A percentile compares a stretch with the other conserved stretches of the same genome.
Evolutionary conservation across 2,888 invertebrate species (phyloP).

Genomic region (Netelia virgata): DNA sequence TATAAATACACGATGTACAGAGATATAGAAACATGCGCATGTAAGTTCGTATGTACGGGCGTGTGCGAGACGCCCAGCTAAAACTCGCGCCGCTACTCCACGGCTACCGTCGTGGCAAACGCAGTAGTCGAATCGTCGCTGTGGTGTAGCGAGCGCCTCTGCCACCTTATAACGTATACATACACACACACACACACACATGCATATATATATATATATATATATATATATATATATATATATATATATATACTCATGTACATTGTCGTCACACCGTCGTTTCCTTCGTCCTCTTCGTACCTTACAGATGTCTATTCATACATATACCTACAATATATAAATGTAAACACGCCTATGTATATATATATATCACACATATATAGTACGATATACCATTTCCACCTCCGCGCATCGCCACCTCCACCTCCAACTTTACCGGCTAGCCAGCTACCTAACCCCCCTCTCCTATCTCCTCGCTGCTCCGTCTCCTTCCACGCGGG

Average conservation of each 20-base stretch:
- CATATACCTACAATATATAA: neutral
- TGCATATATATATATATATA: constrained; percentile 19
- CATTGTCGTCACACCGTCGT: constrained; percentile 17
- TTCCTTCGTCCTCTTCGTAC: constrained; percentile 40
- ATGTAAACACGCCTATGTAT: no score
- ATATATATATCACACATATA: no score
- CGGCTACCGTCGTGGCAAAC: constrained; percentile 74
- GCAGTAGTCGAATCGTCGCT: constrained; percentile 75
- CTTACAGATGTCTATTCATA: neutral
- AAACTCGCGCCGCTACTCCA: constrained; percentile 72
- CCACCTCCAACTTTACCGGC: constrained; percentile 59
- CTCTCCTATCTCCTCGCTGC: constrained; percentile 19
- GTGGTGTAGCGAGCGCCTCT: constrained; percentile 73
- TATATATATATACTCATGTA: neutral
- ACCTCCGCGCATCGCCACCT: constrained; percentile 60
- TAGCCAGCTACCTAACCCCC: constrained; percentile 46
- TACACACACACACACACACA: no score
- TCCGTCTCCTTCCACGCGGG: constrained; percentile 38
- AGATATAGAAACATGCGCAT: constrained; percentile 9
- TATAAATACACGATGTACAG: constrained; percentile 1
- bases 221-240: constrained; percentile 12
- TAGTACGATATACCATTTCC: constrained; percentile 57
- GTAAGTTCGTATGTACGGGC: constrained; percentile 62
- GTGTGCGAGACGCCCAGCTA: constrained; percentile 72
- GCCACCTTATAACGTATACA: constrained; percentile 56